These are phyloP conservation scores for Apostichopus parvimensis DNA, from an alignment of 35 echinoderm and acorn worm species.

Conservation along the genomic window DNA sequence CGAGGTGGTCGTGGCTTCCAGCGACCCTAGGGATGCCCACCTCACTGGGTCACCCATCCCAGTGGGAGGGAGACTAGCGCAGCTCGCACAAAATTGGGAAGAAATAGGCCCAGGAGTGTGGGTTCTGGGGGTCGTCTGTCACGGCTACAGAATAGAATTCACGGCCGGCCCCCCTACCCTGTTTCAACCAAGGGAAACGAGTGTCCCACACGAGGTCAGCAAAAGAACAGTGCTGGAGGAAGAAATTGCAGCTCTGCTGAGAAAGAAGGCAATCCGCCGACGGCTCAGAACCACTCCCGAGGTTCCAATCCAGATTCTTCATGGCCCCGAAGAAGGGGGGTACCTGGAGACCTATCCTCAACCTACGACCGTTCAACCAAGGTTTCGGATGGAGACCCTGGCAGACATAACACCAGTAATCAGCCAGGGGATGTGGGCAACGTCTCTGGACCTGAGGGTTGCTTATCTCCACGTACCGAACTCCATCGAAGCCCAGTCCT, in stretches of 20 bases:
- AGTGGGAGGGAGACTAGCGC: neutral
- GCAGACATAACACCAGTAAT: neutral
- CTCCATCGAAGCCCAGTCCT: neutral
- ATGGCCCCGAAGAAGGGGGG: neutral
- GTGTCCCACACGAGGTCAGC: neutral
- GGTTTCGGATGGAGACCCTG: neutral
- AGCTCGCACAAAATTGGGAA: constrained; percentile 2
- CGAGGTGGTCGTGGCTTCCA: neutral
- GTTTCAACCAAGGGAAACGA: neutral
- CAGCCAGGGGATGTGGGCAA: neutral
- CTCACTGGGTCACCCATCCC: neutral
- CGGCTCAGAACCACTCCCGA: no score
- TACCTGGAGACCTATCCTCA: neutral
- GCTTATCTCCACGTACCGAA: no score
- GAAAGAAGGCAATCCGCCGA: neutral
- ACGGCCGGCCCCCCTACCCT: neutral
- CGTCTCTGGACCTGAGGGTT: no score
- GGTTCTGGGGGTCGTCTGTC: constrained; percentile 14
- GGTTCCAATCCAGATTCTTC: neutral
- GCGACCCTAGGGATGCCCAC: constrained; percentile 44
- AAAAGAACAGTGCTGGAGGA: neutral
- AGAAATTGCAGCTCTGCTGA: neutral
- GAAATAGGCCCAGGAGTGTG: constrained; percentile 1
- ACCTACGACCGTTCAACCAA: neutral
- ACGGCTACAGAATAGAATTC: constrained; percentile 15